Conservation (phyloP, 2,888 invertebrate genomes). For the Tenthredo amoena region DNA sequence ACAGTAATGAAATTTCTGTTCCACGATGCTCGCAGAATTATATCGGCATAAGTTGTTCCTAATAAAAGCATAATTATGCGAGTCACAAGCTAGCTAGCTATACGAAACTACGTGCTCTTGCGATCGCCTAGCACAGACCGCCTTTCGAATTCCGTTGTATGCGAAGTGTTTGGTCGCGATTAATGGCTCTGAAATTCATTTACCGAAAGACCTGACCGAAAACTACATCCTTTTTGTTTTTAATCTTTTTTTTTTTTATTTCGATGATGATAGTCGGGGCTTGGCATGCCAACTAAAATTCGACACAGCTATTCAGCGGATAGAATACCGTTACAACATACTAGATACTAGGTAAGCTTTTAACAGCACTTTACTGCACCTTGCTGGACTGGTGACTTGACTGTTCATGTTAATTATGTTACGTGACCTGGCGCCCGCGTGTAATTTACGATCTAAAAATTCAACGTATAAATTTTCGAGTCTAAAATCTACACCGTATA, state of each 20-base stretch:
- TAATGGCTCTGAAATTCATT: background rate
- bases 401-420: conserved; percentile 13
- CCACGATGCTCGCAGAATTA: background rate
- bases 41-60: conserved; percentile 1
- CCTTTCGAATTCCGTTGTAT: conserved; percentile 3
- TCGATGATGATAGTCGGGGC: background rate
- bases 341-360: conserved; percentile 1
- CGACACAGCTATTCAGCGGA: conserved; percentile 5
- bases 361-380: conserved; percentile 22
- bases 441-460: background rate
- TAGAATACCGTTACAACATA: conserved; percentile 7
- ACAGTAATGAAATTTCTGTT: background rate
- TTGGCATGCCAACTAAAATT: background rate
- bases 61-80: conserved; percentile 25
- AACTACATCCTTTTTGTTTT: background rate
- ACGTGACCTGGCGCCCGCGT: conserved; percentile 1
- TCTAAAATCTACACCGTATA: background rate
- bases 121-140: background rate
- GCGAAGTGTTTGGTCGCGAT: background rate
- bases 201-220: background rate
- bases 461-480: background rate
- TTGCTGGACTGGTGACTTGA: background rate
- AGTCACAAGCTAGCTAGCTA: background rate
- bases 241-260: background rate
- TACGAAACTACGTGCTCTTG: background rate